Percentiles rank a stretch among this genome's conserved stretches.
Evolutionary conservation across 1,140 invertebrate genomes (phyloP).

Genomic region (Metaphire vulgaris): DNA sequence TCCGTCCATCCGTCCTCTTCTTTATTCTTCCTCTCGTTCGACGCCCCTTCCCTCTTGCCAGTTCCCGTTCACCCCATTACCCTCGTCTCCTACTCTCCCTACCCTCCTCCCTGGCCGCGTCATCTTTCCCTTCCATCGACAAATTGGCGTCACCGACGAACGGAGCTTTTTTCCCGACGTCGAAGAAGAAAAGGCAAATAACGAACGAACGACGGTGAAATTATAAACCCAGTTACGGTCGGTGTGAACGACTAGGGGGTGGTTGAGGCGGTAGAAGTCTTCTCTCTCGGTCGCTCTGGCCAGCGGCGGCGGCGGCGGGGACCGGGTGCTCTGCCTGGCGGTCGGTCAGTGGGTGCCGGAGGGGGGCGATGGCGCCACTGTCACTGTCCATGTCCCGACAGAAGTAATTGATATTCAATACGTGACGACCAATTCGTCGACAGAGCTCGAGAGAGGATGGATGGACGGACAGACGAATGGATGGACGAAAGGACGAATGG

Average conservation of each 20-base stretch:
- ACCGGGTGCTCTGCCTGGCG: not conserved
- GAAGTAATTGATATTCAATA: not conserved
- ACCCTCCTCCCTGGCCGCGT: not conserved
- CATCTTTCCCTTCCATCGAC: not conserved
- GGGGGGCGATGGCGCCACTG: not conserved
- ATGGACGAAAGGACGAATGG: not conserved
- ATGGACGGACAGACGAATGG: not conserved
- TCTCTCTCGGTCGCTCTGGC: not conserved
- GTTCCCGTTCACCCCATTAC: not conserved
- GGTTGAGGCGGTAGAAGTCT: too few relatives aligned
- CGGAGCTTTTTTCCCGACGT: not conserved
- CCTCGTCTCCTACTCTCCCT: not conserved
- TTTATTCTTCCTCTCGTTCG: not conserved
- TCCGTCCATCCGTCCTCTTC: not conserved
- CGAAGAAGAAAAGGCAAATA: not conserved
- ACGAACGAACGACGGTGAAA: not conserved
- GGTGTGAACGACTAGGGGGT: too few relatives aligned
- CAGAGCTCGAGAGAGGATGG: not conserved
- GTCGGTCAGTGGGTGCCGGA: not conserved
- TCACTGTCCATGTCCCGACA: too few relatives aligned
- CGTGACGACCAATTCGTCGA: not conserved
- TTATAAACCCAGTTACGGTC: not conserved
- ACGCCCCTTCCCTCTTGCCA: not conserved
- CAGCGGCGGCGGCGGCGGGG: too few relatives aligned
- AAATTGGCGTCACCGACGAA: not conserved